Evolutionary conservation across 2,113 vertebrate genomes (phyloP).

Genomic region (Craseonycteris thonglongyai): DNA sequence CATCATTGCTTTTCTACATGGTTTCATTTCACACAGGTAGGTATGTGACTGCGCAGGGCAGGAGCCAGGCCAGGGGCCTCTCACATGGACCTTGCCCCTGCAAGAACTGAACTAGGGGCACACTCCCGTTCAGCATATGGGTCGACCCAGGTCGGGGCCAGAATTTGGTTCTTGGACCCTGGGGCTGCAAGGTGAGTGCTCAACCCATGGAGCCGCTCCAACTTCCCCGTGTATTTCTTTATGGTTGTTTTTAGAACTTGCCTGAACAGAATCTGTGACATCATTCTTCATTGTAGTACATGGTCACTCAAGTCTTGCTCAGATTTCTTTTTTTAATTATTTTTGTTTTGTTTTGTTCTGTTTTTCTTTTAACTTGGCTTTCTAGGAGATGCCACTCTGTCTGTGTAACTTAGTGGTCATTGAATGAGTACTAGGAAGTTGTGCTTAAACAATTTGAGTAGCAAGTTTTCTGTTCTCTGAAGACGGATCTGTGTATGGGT

Average conservation of each 20-base stretch:
- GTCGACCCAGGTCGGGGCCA: too few species aligned
- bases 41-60: too few species aligned
- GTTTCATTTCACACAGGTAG: too few species aligned
- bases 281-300: not conserved
- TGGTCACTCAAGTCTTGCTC: not conserved
- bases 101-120: too few species aligned
- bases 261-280: not conserved
- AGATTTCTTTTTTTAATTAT: not conserved
- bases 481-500: not conserved
- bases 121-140: too few species aligned
- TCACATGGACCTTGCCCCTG: too few species aligned
- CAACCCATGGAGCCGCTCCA: too few species aligned
- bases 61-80: too few species aligned
- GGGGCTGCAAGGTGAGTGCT: too few species aligned
- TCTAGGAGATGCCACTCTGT: not conserved
- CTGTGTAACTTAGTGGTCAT: not conserved
- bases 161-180: too few species aligned
- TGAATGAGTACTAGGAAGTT: not conserved
- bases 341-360: not conserved
- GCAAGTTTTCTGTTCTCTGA: not conserved
- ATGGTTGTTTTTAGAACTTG: not conserved
- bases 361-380: not conserved
- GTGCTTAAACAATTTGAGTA: not conserved
- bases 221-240: too few species aligned
- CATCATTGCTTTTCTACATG: too few species aligned